These are phyloP conservation scores for Pogonocherus hispidulus DNA, from an alignment of 2,888 invertebrate genomes.

Conservation along the genomic window DNA sequence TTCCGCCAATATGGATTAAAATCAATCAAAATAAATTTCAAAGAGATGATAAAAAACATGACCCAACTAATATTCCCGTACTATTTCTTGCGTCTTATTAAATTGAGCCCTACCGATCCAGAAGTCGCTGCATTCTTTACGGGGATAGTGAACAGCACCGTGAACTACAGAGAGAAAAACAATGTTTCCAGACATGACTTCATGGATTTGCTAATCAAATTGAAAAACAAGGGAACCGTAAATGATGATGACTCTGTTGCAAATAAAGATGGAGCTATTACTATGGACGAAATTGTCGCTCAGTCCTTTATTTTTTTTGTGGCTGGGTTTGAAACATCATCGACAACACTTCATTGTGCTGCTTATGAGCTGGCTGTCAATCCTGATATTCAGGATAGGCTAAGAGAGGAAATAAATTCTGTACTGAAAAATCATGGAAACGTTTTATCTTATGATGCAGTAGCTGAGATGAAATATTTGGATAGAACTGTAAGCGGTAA, in stretches of 20 bases:
- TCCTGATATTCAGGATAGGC: constrained; percentile 49
- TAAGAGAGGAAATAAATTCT: constrained; percentile 45
- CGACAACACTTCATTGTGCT: constrained; percentile 53
- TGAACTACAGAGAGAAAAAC: constrained; percentile 63
- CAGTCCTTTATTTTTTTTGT: constrained; percentile 52
- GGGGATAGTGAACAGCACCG: constrained; percentile 62
- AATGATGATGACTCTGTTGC: constrained; percentile 43
- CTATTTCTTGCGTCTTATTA: neutral
- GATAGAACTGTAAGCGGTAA: constrained; percentile 46
- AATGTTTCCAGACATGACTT: constrained; percentile 68
- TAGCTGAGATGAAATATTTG: constrained; percentile 46
- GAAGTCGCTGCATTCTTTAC: constrained; percentile 39
- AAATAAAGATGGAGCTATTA: constrained; percentile 15
- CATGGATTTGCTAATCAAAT: constrained; percentile 68
- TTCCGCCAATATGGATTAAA: constrained; percentile 61
- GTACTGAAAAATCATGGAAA: constrained; percentile 40
- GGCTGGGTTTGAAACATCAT: constrained; percentile 55
- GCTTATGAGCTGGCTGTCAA: constrained; percentile 48
- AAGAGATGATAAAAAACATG: neutral
- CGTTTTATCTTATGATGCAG: constrained; percentile 45
- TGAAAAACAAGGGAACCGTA: constrained; percentile 59
- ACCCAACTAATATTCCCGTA: neutral
- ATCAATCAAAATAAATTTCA: constrained; percentile 5
- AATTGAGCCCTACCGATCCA: constrained; percentile 11
- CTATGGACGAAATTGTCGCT: constrained; percentile 43